phyloP scores from a whole-genome alignment of 2,113 vertebrate species.

The Istiophorus platypterus region DNA sequence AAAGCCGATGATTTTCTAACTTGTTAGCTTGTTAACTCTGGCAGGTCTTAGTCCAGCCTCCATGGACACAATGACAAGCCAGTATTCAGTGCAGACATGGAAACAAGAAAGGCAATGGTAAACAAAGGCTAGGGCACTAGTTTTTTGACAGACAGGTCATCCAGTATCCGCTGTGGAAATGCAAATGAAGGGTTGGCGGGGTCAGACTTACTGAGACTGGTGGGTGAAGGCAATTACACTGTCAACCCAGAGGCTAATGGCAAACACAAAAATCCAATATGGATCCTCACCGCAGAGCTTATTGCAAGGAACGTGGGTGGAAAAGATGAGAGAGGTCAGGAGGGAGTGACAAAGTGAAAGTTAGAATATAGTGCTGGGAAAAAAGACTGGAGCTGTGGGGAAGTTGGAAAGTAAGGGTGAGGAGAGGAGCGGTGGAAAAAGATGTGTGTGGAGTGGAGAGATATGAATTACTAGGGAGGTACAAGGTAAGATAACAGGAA shows the following conservation, averaged over 20 bases:
- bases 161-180: constrained; percentile 25
- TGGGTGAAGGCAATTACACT: constrained; percentile 63
- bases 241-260: constrained; percentile 65
- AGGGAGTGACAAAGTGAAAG: constrained; percentile 39
- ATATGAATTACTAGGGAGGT: background rate
- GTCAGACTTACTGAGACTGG: constrained; percentile 36
- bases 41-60: background rate
- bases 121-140: background rate
- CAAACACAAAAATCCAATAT: constrained; percentile 69
- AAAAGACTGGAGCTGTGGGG: background rate
- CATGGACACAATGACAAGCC: background rate
- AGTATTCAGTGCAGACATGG: background rate
- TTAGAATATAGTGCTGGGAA: background rate
- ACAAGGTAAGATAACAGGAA: background rate
- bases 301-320: constrained; percentile 38
- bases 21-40: constrained; percentile 1
- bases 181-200: constrained; percentile 36
- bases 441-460: constrained; percentile 24
- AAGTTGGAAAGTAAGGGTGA: constrained; percentile 21
- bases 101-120: background rate
- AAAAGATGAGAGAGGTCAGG: constrained; percentile 51
- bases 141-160: constrained; percentile 23
- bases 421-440: constrained; percentile 23
- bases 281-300: constrained; percentile 44
- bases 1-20: constrained; percentile 28